A percentile compares a stretch with the other conserved stretches of the same genome.
Conservation (phyloP, 2,888 invertebrate species). For the Dysmachus trigonus region DNA sequence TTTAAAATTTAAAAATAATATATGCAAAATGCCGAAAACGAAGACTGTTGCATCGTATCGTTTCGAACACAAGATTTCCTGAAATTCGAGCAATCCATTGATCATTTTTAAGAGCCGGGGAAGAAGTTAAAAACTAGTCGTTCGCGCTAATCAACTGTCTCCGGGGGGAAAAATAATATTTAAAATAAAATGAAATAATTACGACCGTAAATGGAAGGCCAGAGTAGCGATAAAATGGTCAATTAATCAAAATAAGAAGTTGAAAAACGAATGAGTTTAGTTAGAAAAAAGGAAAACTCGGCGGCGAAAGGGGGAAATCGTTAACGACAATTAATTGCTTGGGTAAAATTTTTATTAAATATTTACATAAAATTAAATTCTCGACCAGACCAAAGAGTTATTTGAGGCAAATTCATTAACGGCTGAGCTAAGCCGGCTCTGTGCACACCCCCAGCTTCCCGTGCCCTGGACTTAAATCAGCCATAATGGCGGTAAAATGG, state of each 20-base stretch:
- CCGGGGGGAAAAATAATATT: background rate
- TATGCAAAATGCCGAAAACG: background rate
- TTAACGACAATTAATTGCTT: background rate
- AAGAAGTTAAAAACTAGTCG: background rate
- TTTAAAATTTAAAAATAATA: background rate
- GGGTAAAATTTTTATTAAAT: constrained; percentile 19
- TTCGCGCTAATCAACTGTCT: background rate
- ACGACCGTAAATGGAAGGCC: background rate
- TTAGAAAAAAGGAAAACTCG: background rate
- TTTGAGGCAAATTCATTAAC: constrained; percentile 30
- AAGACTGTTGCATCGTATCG: background rate
- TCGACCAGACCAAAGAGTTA: background rate
- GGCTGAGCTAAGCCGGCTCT: constrained; percentile 12
- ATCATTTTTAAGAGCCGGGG: background rate
- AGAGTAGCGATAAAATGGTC: background rate
- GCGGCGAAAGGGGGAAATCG: background rate
- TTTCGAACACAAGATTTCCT: background rate
- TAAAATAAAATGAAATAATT: background rate
- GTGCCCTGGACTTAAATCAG: background rate
- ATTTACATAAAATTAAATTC: constrained; percentile 25
- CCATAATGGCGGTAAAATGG: background rate
- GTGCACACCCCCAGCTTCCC: background rate
- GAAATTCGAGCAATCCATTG: background rate
- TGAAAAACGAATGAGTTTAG: background rate
- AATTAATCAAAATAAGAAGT: background rate